Conservation (phyloP, 2,797 vertebrate species). For the Acipenser ruthenus region DNA sequence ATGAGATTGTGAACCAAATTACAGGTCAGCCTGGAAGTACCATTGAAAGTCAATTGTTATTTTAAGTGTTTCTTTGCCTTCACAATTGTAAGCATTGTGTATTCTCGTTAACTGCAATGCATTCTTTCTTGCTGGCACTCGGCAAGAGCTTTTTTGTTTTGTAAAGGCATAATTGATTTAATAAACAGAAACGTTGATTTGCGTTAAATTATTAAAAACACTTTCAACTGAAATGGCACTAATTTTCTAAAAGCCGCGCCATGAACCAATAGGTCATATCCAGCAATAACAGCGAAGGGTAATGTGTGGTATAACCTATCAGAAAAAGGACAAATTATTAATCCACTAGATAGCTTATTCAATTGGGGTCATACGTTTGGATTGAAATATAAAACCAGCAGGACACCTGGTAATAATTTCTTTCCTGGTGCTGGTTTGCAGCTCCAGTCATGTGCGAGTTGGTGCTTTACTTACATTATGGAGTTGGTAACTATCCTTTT, state of each 20-base stretch:
- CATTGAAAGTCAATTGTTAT: conserved; percentile 56
- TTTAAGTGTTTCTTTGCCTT: conserved; percentile 47
- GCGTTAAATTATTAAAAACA: conserved; percentile 7
- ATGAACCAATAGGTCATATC: neutral
- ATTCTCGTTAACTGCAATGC: conserved; percentile 29
- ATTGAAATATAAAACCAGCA: neutral
- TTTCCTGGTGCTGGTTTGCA: neutral
- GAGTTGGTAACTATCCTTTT: too few species aligned
- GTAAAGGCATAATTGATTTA: conserved; percentile 11
- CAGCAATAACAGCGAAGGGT: neutral
- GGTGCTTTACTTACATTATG: too few species aligned
- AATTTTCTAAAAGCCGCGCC: conserved; percentile 5
- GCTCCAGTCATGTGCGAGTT: neutral
- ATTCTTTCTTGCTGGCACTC: conserved; percentile 28
- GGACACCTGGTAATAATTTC: neutral
- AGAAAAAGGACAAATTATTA: conserved; percentile 1
- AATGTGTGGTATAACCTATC: neutral
- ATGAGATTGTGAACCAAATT: conserved; percentile 63
- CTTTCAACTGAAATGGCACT: neutral
- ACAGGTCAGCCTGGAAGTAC: conserved; percentile 53
- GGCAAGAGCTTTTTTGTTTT: conserved; percentile 26
- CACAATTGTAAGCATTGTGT: conserved; percentile 39
- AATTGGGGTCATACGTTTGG: neutral
- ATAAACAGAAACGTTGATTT: conserved; percentile 15
- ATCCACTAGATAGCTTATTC: conserved; percentile 2